Base-by-base conservation (phyloP, 2,797 vertebrate species). In the Sebastes cheni region DNA sequence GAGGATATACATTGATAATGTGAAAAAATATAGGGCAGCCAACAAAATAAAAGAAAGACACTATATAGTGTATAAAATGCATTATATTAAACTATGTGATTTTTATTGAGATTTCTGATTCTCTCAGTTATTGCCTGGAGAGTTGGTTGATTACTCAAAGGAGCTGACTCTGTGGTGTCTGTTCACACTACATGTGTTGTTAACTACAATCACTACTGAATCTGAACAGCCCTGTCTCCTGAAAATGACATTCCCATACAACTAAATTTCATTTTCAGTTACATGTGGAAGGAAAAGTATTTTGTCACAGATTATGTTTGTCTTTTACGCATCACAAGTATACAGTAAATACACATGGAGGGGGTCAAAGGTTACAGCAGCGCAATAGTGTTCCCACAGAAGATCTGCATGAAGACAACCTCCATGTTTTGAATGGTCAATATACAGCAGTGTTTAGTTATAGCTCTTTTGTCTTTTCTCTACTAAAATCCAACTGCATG, bases 331-430 rank as follows among this genome's bases (percentile, higher is more conserved):
- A 46, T 46, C 16, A 46, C 42, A 46, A 18, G 20, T 18, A 76
- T 79, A 42, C 39, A 42, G 39, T 42, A 86, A 87, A 89, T 86
- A 88, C 22, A 78, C 52, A 72, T 3, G 20, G 29, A 61, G 27
- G 50, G 74, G 74, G 72, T 86, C 67, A 85, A 87, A 86, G 88
- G 87, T 85, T 34, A 72, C 23, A 86, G 34, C 59, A 64, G 52
- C 23, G 59, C 4, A 67, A 59, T 58, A 71, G 71, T 39, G 69
- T 46, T 72, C 60, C 36, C 23, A 29, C 36, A 25, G 39, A 69
- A 30, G 16, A 65, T 54, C 56, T 84, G 22, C 72, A 42, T 72
- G 36, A 74, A 66, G 58, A 61, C 22, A 3, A 22, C 29, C 9
- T 80, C 22, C 56, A n/a, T 36, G 42, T 69, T 73, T 70, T 52